phyloP scores from a whole-genome alignment of 1,140 invertebrate species.

The Colletes latitarsis region DNA sequence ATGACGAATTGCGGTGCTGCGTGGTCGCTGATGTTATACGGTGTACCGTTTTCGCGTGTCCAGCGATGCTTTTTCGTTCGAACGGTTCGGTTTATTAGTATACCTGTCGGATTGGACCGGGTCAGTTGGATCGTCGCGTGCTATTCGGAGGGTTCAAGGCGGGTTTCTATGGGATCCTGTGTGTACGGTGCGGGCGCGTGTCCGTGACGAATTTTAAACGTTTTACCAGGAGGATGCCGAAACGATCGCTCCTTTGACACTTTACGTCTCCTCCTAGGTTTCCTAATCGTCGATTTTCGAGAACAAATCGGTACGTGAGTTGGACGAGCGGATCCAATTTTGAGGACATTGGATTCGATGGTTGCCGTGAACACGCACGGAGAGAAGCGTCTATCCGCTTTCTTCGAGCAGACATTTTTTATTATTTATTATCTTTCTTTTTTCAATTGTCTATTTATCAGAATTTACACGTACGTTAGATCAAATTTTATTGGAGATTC shows the following conservation, averaged over 20 bases:
- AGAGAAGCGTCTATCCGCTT: background rate
- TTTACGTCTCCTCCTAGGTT: background rate
- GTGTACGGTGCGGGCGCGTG: background rate
- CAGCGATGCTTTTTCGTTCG: background rate
- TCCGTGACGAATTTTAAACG: constrained; percentile 49
- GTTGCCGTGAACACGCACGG: background rate
- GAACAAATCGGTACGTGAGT: constrained; percentile 56
- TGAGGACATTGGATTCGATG: constrained; percentile 41
- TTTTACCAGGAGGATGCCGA: constrained; percentile 40
- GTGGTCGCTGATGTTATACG: constrained; percentile 2
- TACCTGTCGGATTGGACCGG: constrained; percentile 59
- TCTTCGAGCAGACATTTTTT: background rate
- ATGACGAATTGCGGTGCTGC: background rate
- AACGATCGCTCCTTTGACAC: constrained; percentile 38
- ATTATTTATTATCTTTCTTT: background rate
- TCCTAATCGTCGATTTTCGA: constrained; percentile 9
- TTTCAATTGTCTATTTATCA: background rate
- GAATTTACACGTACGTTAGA: no score
- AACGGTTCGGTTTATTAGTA: constrained; percentile 7
- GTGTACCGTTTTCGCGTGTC: constrained; percentile 18
- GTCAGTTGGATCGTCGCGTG: constrained; percentile 53
- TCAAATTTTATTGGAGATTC: no score
- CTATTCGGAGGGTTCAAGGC: constrained; percentile 25
- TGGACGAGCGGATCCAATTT: constrained; percentile 72
- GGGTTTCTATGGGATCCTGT: constrained; percentile 25